Percentiles rank a stretch among this genome's conserved stretches.
Conservation (phyloP, 2,888 invertebrate genomes). For the Ellobium chinense region DNA sequence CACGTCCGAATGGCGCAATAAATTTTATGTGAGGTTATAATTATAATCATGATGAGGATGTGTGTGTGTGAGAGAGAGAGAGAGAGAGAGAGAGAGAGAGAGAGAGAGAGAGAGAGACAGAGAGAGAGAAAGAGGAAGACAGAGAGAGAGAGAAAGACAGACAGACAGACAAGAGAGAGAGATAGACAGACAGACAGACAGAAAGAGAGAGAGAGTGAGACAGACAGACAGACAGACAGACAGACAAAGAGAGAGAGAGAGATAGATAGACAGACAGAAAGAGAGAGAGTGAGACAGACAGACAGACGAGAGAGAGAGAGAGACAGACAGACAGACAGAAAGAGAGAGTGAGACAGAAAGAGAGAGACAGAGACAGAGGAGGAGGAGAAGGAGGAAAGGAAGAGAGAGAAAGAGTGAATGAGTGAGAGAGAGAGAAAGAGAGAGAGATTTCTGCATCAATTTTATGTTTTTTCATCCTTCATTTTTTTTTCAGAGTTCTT, state of each 20-base stretch:
- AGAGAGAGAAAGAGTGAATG: too few relatives aligned
- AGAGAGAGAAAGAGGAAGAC: conserved; percentile 20
- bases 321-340: too few relatives aligned
- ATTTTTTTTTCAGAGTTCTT: too few relatives aligned
- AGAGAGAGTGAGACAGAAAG: too few relatives aligned
- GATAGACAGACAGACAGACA: conserved; percentile 27
- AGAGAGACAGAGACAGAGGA: too few relatives aligned
- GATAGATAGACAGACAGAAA: not conserved
- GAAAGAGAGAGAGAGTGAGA: conserved; percentile 23
- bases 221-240: not conserved
- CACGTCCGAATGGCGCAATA: too few relatives aligned
- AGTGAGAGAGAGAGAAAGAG: too few relatives aligned
- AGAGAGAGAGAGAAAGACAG: conserved; percentile 21
- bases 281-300: not conserved
- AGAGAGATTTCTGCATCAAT: too few relatives aligned
- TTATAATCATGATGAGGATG: not conserved
- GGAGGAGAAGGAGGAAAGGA: too few relatives aligned
- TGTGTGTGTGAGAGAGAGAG: conserved; percentile 16
- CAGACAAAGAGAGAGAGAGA: conserved; percentile 3
- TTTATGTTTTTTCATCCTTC: too few relatives aligned
- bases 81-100: conserved; percentile 27
- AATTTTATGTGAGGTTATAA: too few relatives aligned
- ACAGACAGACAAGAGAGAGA: conserved; percentile 21
- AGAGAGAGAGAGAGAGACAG: conserved; percentile 35
- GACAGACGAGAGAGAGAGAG: too few relatives aligned